Conservation (phyloP, 2,888 invertebrate species). For the Coleophora flavipennella region DNA sequence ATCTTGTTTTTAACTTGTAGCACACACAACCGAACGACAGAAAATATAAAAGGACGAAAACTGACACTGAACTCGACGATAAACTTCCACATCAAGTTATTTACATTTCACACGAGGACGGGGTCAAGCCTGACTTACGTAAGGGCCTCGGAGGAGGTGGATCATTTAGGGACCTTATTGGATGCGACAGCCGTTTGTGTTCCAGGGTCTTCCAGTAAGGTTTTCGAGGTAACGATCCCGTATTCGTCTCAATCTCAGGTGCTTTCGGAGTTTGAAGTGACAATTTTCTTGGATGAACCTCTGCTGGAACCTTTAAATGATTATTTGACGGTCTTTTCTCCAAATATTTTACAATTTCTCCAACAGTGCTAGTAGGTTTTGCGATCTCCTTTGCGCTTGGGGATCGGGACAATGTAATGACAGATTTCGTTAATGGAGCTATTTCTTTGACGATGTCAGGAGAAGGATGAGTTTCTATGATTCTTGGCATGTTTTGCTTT, state of each 20-base stretch:
- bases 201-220: conserved; percentile 62
- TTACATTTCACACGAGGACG: conserved; percentile 47
- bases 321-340: conserved; percentile 27
- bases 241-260: conserved; percentile 30
- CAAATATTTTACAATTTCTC: conserved; percentile 36
- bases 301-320: conserved; percentile 15
- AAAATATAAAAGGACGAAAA: neutral
- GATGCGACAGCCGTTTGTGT: conserved; percentile 61
- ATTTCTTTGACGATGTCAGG: conserved; percentile 31
- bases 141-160: conserved; percentile 42
- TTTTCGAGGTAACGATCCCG: conserved; percentile 44
- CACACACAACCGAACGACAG: too few species aligned
- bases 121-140: conserved; percentile 55
- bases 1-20: too few species aligned
- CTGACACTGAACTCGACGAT: neutral
- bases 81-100: conserved; percentile 40
- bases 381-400: conserved; percentile 46
- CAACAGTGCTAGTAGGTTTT: conserved; percentile 27
- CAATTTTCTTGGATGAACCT: conserved; percentile 31
- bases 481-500: conserved; percentile 12
- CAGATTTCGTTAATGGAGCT: conserved; percentile 42
- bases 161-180: conserved; percentile 54
- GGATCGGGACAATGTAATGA: conserved; percentile 50
- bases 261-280: conserved; percentile 45
- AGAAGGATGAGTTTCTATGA: conserved; percentile 4